Conservation (phyloP, 2,113 vertebrate species). For the Gila orcuttii region DNA sequence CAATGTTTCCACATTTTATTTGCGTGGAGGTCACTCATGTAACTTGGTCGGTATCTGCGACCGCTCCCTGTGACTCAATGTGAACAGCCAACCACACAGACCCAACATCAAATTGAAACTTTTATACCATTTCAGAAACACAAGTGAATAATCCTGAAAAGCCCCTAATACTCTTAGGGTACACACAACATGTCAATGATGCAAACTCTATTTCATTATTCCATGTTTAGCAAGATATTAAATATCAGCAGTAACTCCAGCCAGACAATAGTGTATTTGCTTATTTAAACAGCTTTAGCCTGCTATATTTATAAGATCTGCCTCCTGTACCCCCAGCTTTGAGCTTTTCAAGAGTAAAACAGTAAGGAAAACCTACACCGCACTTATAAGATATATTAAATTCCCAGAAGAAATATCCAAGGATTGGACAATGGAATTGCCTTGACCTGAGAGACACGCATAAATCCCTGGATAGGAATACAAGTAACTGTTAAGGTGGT, state of each 20-base stretch:
- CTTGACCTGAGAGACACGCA: slow-evolving; percentile 75
- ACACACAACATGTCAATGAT: not conserved
- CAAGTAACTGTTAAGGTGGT: slow-evolving; percentile 84
- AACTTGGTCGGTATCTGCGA: slow-evolving; percentile 6
- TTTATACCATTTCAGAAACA: not conserved
- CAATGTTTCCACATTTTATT: not conserved
- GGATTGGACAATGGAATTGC: not conserved
- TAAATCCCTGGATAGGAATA: slow-evolving; percentile 80
- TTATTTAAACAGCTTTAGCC: not conserved
- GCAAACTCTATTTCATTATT: not conserved
- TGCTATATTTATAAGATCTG: not conserved
- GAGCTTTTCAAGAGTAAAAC: not conserved
- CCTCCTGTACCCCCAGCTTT: not conserved
- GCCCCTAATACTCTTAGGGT: not conserved
- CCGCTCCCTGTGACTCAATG: slow-evolving; percentile 47
- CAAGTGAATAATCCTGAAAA: slow-evolving; percentile 18
- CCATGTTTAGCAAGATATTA: not conserved
- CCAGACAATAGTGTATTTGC: not conserved
- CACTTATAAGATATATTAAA: not conserved
- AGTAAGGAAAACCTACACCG: not conserved
- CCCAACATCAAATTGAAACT: slow-evolving; percentile 11
- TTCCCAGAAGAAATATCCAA: not conserved
- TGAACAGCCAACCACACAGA: not conserved
- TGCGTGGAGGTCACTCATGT: slow-evolving; percentile 7
- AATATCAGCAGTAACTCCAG: not conserved